These are phyloP conservation scores for Scaptomyza parva DNA, from an alignment of 2,888 invertebrate genomes.

Conservation along the genomic window DNA sequence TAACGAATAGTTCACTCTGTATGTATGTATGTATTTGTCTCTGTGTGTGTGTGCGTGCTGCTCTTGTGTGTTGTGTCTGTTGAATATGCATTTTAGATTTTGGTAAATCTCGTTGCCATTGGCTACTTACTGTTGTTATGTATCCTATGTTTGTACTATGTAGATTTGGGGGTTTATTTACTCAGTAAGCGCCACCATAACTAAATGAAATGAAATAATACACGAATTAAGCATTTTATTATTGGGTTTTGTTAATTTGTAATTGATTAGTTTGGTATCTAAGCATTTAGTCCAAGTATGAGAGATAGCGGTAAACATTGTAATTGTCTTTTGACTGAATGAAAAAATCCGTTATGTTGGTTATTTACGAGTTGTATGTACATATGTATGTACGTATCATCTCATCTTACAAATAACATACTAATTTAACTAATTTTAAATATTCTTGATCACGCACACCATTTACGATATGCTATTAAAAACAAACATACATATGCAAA, in stretches of 20 bases:
- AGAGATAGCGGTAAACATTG: too few relatives aligned
- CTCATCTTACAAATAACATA: not conserved
- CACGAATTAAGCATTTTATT: too few relatives aligned
- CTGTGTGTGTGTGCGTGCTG: constrained; percentile 17
- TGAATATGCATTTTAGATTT: constrained; percentile 48
- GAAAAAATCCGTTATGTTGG: not conserved
- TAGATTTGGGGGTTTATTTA: not conserved
- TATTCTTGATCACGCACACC: not conserved
- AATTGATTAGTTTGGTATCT: not conserved
- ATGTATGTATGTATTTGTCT: constrained; percentile 7
- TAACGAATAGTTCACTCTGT: not conserved
- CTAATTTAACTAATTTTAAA: not conserved
- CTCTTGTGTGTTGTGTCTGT: constrained; percentile 20
- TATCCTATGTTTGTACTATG: constrained; percentile 11
- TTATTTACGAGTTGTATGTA: not conserved
- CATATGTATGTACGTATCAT: not conserved
- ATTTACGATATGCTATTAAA: not conserved
- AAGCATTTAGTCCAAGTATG: not conserved
- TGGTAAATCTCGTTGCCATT: constrained; percentile 64
- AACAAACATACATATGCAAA: not conserved
- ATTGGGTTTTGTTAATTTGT: too few relatives aligned
- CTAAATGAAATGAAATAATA: not conserved
- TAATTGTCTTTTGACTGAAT: too few relatives aligned
- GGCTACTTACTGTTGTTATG: constrained; percentile 50
- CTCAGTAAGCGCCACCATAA: not conserved